Base-by-base conservation (phyloP, 2,888 invertebrate genomes). In the Lasioglossum morio region DNA sequence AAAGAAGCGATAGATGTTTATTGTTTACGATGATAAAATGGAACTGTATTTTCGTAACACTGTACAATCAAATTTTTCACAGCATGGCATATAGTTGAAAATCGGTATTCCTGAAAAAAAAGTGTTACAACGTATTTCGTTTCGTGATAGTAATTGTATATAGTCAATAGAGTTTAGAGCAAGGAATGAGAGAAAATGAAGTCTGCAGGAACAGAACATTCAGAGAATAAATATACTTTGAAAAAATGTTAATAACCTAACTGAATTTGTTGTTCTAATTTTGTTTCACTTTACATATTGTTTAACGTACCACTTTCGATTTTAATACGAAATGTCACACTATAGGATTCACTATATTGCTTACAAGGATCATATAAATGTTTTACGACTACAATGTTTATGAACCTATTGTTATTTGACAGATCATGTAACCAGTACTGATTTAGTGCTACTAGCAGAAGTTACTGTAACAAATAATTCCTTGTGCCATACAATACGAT, bases 401-500 rank as follows among this genome's bases (percentile, higher is more conserved):
- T 46, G 23, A 80, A 79, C 79, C 82, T 69, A 75, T 72, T 82
- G 77, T 84, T 69, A 79, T 69, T 88, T 34, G 34, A 40, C 79
- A 73, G 63, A 16, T 83, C 37, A 40, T 82, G 81, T 23, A 82
- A 82, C 72, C 70, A 69, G 40, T 81, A 81, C 46, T 77, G 72
- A 70, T 72, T 79, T 82, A 85, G 85, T 80, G 75, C 84, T 75
- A 53, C 76, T 81, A 81, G 79, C 43, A 77, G 66, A 80, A 81
- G 81, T 89, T 87, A 89, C 69, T 87, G 76, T 82, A 81, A 89
- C 72, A 23, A 16, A 83, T 88, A 89, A 87, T 90, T 91, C 87
- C 91, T 90, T 93, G 94, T 94, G 94, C 94, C 94, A 94, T 94
- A 93, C 88, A 88, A 90, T 90, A 86, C 87, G 86, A 92, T 91